Evolutionary conservation across 2,113 vertebrate genomes (phyloP).

Genomic region (Pterophyllum scalare): DNA sequence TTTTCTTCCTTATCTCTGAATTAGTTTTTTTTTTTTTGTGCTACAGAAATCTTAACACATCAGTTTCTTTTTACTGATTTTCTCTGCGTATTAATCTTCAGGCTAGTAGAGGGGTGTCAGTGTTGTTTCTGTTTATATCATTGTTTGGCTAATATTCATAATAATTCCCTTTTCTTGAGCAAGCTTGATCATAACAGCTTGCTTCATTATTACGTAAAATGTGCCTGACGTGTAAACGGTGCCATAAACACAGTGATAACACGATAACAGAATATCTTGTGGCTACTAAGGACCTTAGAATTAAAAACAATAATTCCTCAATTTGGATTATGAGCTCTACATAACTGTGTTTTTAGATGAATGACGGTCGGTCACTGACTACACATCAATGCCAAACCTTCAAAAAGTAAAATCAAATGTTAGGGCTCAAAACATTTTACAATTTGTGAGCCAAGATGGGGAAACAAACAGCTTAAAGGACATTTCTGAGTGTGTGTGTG

Average conservation of each 20-base stretch:
- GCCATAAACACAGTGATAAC: neutral
- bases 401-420: neutral
- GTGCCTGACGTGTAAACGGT: accelerated
- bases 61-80: neutral
- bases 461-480: conserved; percentile 10
- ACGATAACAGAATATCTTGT: accelerated
- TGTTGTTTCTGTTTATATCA: neutral
- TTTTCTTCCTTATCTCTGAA: neutral
- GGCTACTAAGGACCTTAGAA: neutral
- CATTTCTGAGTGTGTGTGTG: conserved; percentile 33
- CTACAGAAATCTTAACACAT: neutral
- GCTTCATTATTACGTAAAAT: neutral
- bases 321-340: neutral
- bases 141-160: too few species aligned
- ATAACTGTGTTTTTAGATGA: neutral
- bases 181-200: neutral
- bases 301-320: neutral
- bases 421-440: neutral
- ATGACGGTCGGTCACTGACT: neutral
- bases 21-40: neutral
- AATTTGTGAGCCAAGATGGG: neutral
- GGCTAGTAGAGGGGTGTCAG: too few species aligned
- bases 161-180: neutral
- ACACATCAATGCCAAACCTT: neutral
- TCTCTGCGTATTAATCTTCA: neutral